Evolutionary conservation across 2,113 vertebrate genomes (phyloP).

Genomic region (Gobio gobio): DNA sequence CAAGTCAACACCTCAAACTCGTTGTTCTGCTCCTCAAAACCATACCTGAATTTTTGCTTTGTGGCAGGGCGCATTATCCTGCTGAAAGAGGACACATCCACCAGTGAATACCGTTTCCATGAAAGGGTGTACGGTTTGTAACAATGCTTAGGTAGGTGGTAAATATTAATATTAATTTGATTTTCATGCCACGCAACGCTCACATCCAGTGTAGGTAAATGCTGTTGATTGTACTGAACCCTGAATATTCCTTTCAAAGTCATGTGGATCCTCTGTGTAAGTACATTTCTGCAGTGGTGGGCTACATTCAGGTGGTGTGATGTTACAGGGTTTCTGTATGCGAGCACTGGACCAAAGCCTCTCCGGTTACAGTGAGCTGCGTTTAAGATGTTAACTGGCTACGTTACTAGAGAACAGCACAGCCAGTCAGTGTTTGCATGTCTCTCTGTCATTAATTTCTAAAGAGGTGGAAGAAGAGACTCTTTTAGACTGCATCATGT

Average conservation of each 20-base stretch:
- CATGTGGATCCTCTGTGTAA: constrained; percentile 42
- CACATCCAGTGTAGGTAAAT: neutral
- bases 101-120: too few relatives aligned
- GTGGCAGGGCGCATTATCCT: too few relatives aligned
- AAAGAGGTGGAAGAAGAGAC: constrained; percentile 37
- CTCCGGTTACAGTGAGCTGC: constrained; percentile 41
- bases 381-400: constrained; percentile 30
- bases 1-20: too few relatives aligned
- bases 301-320: constrained; percentile 43
- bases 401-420: constrained; percentile 30
- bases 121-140: too few relatives aligned
- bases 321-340: constrained; percentile 42
- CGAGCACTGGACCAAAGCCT: constrained; percentile 31
- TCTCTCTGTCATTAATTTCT: constrained; percentile 35
- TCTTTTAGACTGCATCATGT: constrained; percentile 14
- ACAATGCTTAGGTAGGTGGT: too few relatives aligned
- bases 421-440: constrained; percentile 24
- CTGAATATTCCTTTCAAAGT: neutral
- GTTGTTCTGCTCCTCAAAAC: too few relatives aligned
- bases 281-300: constrained; percentile 34
- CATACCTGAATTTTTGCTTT: too few relatives aligned
- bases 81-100: too few relatives aligned
- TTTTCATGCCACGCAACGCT: too few relatives aligned
- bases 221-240: neutral
- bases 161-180: too few relatives aligned